A percentile compares a stretch with the other conserved stretches of the same genome.
These are phyloP conservation scores for Tryphoninae sp. DNA, from an alignment of 2,888 invertebrate genomes.

Conservation along the genomic window DNA sequence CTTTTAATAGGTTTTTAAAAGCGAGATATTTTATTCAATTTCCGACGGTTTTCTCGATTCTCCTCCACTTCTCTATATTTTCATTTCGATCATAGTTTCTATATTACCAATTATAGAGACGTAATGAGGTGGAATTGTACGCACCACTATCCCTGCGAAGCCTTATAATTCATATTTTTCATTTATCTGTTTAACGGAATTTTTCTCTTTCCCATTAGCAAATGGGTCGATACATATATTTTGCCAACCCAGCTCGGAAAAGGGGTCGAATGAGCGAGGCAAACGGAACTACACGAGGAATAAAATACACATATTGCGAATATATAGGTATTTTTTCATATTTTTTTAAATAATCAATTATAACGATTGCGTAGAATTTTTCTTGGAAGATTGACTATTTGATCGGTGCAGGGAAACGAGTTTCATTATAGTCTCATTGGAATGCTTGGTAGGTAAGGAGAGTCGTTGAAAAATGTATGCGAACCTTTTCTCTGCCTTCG, in stretches of 20 bases:
- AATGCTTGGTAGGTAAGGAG: background rate
- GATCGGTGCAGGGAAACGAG: background rate
- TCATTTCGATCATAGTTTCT: background rate
- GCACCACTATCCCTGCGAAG: slow-evolving; percentile 1
- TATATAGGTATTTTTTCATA: too few species aligned
- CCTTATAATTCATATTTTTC: slow-evolving; percentile 50
- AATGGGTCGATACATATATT: slow-evolving; percentile 51
- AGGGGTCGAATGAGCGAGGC: slow-evolving; percentile 15
- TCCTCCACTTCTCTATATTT: background rate
- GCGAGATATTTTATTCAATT: background rate
- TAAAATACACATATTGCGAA: background rate
- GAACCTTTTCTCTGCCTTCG: background rate
- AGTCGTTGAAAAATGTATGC: background rate
- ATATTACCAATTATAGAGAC: slow-evolving; percentile 14
- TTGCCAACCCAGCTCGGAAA: slow-evolving; percentile 18
- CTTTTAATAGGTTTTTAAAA: slow-evolving; percentile 14
- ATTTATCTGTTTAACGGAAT: slow-evolving; percentile 29
- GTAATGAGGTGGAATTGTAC: background rate
- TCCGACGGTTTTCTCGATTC: background rate
- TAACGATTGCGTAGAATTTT: background rate
- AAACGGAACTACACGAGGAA: slow-evolving; percentile 8
- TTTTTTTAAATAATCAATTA: background rate
- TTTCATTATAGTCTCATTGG: background rate
- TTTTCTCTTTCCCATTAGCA: slow-evolving; percentile 30
- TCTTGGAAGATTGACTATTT: background rate